Evolutionary conservation across 2,113 vertebrate genomes (phyloP), one percentile per base, ranked within the genome.

Genomic region (Gopherus evgoodei): DNA sequence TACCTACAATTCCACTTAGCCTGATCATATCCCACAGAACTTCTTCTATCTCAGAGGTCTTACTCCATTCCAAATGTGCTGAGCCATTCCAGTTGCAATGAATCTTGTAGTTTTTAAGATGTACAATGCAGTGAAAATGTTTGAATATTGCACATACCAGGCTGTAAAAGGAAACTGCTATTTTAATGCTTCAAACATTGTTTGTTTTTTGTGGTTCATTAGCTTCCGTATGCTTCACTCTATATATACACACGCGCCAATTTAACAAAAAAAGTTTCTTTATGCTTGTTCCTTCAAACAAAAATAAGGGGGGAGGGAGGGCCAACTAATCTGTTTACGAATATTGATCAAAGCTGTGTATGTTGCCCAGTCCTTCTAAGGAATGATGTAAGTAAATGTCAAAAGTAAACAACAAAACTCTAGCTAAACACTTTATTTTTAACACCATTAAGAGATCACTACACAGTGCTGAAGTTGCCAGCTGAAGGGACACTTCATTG

Each of bases 131-230:
- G 24, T 80, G 78, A 47, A 47, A 80, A 80, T n/a, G 44, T 80
- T 38, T 83, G 65, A 25, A 6, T 80, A 86, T 38, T 59, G 16
- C 24, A 44, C 50, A 75, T 27, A 83, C 3, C 35, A 78, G 72
- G 54, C 80, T 83, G 25, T 22, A 83, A 25, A 35, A 35, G 57
- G 79, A 50, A 47, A 53, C 57, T 65, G 85, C 35, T 2, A 44
- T 91, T 75, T 87, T 35, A 91, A 87, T 42, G 44, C 7, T 83
- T 91, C 42, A 11, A 75, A 62, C 42, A 25, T 35, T n/a, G 57
- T 52, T 86, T 75, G 29, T 50, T 76, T 86, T 49, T 53, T 72
- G 56, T 69, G n/a, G n/a, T n/a, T 84, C 19, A 62, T 87, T 76
- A 35, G 56, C 56, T 82, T 76, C 65, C n/a, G 62, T 78, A 42